phyloP scores from a whole-genome alignment of 2,797 vertebrate genomes.

The Lacerta viridis region DNA sequence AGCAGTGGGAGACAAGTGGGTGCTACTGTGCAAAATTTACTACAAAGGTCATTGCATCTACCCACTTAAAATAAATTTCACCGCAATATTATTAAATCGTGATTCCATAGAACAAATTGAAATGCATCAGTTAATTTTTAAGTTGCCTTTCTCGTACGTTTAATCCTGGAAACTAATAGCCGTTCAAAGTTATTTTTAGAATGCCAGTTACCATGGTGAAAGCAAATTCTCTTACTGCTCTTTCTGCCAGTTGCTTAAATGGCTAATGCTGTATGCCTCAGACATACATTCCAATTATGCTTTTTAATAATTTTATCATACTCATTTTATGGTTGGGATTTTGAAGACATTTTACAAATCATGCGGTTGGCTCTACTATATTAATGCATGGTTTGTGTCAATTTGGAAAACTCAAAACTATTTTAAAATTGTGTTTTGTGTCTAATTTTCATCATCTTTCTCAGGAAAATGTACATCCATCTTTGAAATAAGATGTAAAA shows the following conservation, averaged over 20 bases:
- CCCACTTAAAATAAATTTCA: not conserved
- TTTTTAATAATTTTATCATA: constrained; percentile 54
- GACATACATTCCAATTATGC: constrained; percentile 40
- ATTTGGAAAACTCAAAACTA: constrained; percentile 45
- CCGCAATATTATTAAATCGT: constrained; percentile 23
- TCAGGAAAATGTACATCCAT: constrained; percentile 43
- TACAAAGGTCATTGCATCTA: not conserved
- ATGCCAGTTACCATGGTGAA: constrained; percentile 47
- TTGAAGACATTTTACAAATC: constrained; percentile 60
- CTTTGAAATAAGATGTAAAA: constrained; percentile 43
- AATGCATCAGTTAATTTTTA: constrained; percentile 42
- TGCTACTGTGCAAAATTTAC: not conserved
- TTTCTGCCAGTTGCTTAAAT: constrained; percentile 32
- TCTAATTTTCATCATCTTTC: not conserved
- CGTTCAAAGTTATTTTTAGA: constrained; percentile 60
- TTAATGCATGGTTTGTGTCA: constrained; percentile 29
- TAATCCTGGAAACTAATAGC: constrained; percentile 35
- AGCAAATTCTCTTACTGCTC: constrained; percentile 32
- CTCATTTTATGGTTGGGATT: constrained; percentile 53
- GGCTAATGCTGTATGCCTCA: constrained; percentile 8
- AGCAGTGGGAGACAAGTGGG: not conserved
- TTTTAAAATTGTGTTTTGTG: constrained; percentile 32
- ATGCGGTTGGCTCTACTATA: constrained; percentile 32
- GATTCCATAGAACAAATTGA: constrained; percentile 40
- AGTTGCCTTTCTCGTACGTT: constrained; percentile 43